phyloP scores from a whole-genome alignment of 2,888 invertebrate species.

The Celastrina argiolus region DNA sequence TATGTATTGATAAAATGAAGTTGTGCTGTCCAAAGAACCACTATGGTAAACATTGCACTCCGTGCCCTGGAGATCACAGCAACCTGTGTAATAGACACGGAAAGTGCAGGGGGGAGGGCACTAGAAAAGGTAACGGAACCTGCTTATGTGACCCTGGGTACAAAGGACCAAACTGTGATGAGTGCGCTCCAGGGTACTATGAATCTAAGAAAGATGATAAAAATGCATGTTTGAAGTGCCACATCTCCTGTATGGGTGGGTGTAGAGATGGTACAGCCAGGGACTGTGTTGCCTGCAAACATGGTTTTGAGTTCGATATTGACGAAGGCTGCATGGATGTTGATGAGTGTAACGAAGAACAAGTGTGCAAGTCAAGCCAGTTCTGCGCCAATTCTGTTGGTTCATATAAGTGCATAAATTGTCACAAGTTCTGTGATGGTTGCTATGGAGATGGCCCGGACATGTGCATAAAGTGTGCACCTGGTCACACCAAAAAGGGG shows the following conservation, averaged over 20 bases:
- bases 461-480: constrained; percentile 90
- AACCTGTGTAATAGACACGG: constrained; percentile 90
- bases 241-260: constrained; percentile 85
- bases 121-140: constrained; percentile 93
- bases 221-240: constrained; percentile 87
- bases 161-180: constrained; percentile 84
- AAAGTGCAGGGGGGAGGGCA: constrained; percentile 89
- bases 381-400: constrained; percentile 95
- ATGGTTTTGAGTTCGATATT: constrained; percentile 85
- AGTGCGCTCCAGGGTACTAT: constrained; percentile 87
- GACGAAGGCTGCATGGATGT: constrained; percentile 90
- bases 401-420: constrained; percentile 86
- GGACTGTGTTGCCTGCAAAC: constrained; percentile 77
- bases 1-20: constrained; percentile 87
- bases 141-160: constrained; percentile 93
- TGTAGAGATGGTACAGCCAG: constrained; percentile 86
- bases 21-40: constrained; percentile 92
- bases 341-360: constrained; percentile 85
- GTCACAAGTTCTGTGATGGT: constrained; percentile 89
- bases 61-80: constrained; percentile 86
- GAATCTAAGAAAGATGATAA: constrained; percentile 86
- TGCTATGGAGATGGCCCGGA: constrained; percentile 95
- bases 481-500: constrained; percentile 83
- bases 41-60: constrained; percentile 88
- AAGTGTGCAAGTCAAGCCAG: constrained; percentile 80